Evolutionary conservation across 2,888 invertebrate genomes (phyloP), one percentile per base, ranked within the genome.

Genomic region (Glyphotaelius pellucidus): DNA sequence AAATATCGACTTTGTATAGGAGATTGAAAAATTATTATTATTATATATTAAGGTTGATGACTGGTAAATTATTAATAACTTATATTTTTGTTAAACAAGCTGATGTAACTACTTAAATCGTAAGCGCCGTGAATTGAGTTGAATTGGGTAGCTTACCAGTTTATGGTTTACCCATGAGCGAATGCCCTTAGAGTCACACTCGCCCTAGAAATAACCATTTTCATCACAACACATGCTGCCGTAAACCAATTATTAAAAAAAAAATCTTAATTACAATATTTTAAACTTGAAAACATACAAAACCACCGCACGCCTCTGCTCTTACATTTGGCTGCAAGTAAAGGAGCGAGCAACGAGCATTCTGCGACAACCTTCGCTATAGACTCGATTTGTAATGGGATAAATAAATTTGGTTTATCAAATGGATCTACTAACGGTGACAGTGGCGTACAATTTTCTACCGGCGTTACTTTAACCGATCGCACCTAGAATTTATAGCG

Each of bases 341-440:
- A 67, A 67, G 67, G 67, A 67, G 67, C 67, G n/a, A 67, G 67
- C 67, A 67, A 67, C 67, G 67, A 67, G 25, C 67, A 25, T 67
- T 83, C 35, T 83, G 35, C 83, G n/a, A 38, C 83, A 38, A 35
- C 83, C 35, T 38, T 19, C 31, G 47, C 87, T 89, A 25, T 79
- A 89, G 79, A 91, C 85, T 88, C 91, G 91, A 91, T 80, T 88
- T 91, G 91, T 88, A 88, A 80, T 80, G 87, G 88, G 88, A 89
- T 89, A 89, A 91, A 91, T 91, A 91, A 90, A 90, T 90, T 90
- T 90, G 80, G 85, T 83, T 79, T 90, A 83, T 90, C 81, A 83
- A 83, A 83, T 83, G 90, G 81, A 83, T 79, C 90, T 83, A 90
- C 52, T 83, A 90, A 67, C 83, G 90, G 90, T 84, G 90, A 83